These are phyloP conservation scores for Hirundo rustica DNA, from an alignment of 2,797 vertebrate genomes.

Conservation along the genomic window DNA sequence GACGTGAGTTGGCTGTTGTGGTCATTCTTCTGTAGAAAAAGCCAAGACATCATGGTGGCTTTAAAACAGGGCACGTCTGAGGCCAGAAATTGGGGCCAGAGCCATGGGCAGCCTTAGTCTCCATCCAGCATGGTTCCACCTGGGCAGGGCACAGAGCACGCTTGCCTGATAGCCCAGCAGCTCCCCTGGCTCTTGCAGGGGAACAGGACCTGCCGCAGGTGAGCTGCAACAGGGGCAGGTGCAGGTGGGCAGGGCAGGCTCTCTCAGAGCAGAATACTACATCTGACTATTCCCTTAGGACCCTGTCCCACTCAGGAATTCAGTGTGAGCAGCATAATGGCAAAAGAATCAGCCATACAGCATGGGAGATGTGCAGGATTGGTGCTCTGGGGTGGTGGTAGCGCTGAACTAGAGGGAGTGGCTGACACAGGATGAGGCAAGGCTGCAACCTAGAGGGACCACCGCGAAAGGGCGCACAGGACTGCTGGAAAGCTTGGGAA, in stretches of 20 bases:
- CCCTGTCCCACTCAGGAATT: neutral
- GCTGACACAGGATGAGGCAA: neutral
- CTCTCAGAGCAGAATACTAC: neutral
- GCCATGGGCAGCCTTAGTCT: neutral
- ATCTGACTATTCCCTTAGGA: neutral
- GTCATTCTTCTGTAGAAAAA: neutral
- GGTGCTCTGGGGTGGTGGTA: neutral
- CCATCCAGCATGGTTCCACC: neutral
- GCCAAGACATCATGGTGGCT: neutral
- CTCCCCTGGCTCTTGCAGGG: neutral
- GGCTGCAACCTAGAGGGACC: neutral
- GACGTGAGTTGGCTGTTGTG: neutral
- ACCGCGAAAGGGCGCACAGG: neutral
- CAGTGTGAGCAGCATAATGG: fast-evolving
- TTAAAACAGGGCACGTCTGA: neutral
- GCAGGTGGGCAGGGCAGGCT: neutral
- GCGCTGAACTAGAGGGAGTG: fast-evolving
- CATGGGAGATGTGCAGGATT: too few species aligned
- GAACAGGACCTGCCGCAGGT: neutral
- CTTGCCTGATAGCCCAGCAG: neutral
- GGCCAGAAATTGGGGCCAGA: neutral
- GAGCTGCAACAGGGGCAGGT: neutral
- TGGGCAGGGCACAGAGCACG: fast-evolving
- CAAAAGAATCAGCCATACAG: neutral
- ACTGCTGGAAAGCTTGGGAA: neutral